phyloP scores from a whole-genome alignment of 2,113 vertebrate species.

The Pelmatolapia mariae region DNA sequence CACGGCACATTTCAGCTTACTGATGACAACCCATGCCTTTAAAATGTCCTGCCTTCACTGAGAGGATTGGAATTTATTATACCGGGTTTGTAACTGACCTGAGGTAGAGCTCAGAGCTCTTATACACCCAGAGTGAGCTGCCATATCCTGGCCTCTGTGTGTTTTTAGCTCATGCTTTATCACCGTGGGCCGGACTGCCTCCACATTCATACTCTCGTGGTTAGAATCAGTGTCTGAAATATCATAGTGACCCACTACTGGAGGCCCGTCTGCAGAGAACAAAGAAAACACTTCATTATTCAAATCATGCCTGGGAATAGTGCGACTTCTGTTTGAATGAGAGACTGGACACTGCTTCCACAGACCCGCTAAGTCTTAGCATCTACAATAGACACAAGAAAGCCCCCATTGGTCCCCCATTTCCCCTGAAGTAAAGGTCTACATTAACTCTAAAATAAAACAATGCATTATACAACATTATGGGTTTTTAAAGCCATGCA shows the following conservation, averaged over 20 bases:
- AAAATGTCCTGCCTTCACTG: conserved; percentile 35
- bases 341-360: not conserved
- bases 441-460: not conserved
- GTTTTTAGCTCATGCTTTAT: conserved; percentile 89
- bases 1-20: not conserved
- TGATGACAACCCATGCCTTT: conserved; percentile 21
- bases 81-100: conserved; percentile 80
- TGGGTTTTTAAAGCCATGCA: not conserved
- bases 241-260: conserved; percentile 90
- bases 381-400: not conserved
- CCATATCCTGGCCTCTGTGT: conserved; percentile 79
- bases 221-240: conserved; percentile 95
- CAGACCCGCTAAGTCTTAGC: not conserved
- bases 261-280: conserved; percentile 88
- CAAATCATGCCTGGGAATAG: conserved; percentile 42
- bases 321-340: not conserved
- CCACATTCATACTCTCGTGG: conserved; percentile 88
- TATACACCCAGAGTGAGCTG: conserved; percentile 79
- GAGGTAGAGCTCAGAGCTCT: conserved; percentile 77
- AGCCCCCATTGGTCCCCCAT: not conserved
- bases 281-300: conserved; percentile 74
- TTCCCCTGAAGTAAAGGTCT: not conserved
- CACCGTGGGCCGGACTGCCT: conserved; percentile 85
- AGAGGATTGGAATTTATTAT: conserved; percentile 29
- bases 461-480: not conserved